A percentile compares a stretch with the other conserved stretches of the same genome.
phyloP scores from a whole-genome alignment of 1,140 invertebrate genomes.

The Ditylenchus dipsaci region DNA sequence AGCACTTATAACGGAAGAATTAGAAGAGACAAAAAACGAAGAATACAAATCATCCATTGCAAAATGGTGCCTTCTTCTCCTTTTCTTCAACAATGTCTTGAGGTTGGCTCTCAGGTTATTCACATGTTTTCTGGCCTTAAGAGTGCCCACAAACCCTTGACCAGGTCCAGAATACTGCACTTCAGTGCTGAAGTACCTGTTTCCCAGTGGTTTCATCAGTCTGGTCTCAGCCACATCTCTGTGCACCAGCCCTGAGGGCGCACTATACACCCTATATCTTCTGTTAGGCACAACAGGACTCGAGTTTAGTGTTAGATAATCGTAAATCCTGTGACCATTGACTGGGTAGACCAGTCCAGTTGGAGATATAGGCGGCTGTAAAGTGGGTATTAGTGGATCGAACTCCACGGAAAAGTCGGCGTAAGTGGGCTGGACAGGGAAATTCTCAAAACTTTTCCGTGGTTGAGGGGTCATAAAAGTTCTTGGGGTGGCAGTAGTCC shows the following conservation, averaged over 20 bases:
- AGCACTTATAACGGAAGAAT: too few relatives aligned
- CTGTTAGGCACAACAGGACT: too few relatives aligned
- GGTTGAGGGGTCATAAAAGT: background rate
- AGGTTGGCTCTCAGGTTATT: conserved; percentile 1
- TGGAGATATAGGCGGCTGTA: background rate
- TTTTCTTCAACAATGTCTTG: background rate
- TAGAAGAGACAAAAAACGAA: background rate
- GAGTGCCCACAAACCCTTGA: too few relatives aligned
- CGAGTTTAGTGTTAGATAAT: too few relatives aligned
- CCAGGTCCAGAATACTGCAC: too few relatives aligned
- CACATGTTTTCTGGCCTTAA: background rate
- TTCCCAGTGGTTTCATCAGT: too few relatives aligned
- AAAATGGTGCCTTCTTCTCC: background rate
- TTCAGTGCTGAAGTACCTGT: too few relatives aligned
- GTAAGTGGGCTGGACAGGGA: background rate
- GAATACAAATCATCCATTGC: background rate
- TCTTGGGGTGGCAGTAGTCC: background rate
- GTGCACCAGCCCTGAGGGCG: too few relatives aligned
- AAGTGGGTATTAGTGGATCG: background rate
- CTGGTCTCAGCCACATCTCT: too few relatives aligned
- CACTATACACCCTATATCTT: too few relatives aligned
- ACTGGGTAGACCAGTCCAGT: background rate
- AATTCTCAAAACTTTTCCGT: background rate
- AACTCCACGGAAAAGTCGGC: conserved; percentile 1
- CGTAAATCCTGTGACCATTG: too few relatives aligned